Conservation (phyloP, 2,797 vertebrate genomes). For the Rhadinocentrus ornatus region DNA sequence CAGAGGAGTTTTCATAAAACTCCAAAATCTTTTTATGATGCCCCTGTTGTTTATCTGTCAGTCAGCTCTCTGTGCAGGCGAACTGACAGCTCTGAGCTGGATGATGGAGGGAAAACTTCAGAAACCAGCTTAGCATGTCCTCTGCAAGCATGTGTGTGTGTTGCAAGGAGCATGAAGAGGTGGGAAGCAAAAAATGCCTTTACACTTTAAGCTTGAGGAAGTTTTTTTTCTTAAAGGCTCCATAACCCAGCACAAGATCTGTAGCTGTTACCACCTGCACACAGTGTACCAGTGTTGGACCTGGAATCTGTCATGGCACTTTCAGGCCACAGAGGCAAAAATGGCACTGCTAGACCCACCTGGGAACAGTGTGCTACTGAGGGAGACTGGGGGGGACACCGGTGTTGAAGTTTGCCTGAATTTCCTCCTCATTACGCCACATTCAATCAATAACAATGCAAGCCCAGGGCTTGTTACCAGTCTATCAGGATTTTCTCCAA, state of each 20-base stretch:
- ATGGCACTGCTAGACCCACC: slow-evolving; percentile 59
- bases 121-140: slow-evolving; percentile 60
- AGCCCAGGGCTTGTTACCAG: neutral
- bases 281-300: slow-evolving; percentile 44
- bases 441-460: neutral
- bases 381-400: slow-evolving; percentile 56
- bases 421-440: slow-evolving; percentile 60
- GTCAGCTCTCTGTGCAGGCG: slow-evolving; percentile 58
- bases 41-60: slow-evolving; percentile 67
- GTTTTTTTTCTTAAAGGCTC: slow-evolving; percentile 16
- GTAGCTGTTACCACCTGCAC: slow-evolving; percentile 11
- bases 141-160: slow-evolving; percentile 5
- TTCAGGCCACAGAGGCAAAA: slow-evolving; percentile 68
- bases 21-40: slow-evolving; percentile 53
- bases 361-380: slow-evolving; percentile 53
- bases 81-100: slow-evolving; percentile 56
- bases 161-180: slow-evolving; percentile 7
- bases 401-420: slow-evolving; percentile 56
- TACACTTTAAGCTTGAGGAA: slow-evolving; percentile 31
- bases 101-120: slow-evolving; percentile 54
- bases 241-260: slow-evolving; percentile 25
- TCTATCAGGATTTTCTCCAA: neutral
- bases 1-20: slow-evolving; percentile 60
- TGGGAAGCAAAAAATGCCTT: slow-evolving; percentile 12
- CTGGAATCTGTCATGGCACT: slow-evolving; percentile 64